A percentile compares a stretch with the other conserved stretches of the same genome.
Evolutionary conservation across 2,113 vertebrate genomes (phyloP).

Genomic region (Atherinomorus stipes): DNA sequence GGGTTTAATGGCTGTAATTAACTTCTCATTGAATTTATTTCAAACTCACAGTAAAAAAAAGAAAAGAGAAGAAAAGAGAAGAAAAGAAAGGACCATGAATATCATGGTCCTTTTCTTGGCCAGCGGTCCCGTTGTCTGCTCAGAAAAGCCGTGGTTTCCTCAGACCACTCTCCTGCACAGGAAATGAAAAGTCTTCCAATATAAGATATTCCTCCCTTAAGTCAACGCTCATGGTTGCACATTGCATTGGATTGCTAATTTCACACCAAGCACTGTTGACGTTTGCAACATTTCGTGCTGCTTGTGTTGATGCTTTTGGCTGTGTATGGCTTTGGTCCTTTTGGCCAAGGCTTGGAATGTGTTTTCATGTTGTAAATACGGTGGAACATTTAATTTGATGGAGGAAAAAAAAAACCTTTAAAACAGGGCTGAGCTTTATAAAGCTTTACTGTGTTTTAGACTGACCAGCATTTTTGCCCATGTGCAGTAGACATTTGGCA

Average conservation of each 20-base stretch:
- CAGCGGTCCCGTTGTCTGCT: conserved; percentile 3
- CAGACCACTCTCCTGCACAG: conserved; percentile 4
- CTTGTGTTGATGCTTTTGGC: neutral
- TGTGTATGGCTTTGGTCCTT: neutral
- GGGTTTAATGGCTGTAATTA: conserved; percentile 33
- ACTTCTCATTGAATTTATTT: conserved; percentile 30
- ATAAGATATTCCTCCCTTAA: neutral
- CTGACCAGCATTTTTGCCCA: neutral
- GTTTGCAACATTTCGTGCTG: neutral
- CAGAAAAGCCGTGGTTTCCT: conserved; percentile 34
- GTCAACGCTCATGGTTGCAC: neutral
- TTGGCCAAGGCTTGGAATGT: neutral
- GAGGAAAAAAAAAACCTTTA: neutral
- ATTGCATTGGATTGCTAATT: neutral
- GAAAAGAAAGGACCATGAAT: conserved; percentile 22
- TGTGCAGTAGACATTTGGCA: conserved; percentile 18
- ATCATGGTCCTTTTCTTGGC: conserved; percentile 34
- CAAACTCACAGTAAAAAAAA: neutral
- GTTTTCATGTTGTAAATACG: conserved; percentile 6
- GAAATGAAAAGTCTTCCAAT: conserved; percentile 38
- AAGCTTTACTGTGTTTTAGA: neutral
- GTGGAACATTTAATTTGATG: conserved; percentile 5
- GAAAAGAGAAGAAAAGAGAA: neutral
- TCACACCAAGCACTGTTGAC: neutral
- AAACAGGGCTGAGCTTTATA: neutral